Conservation (phyloP, 2,113 vertebrate species). For the Hepsetus odoe region DNA sequence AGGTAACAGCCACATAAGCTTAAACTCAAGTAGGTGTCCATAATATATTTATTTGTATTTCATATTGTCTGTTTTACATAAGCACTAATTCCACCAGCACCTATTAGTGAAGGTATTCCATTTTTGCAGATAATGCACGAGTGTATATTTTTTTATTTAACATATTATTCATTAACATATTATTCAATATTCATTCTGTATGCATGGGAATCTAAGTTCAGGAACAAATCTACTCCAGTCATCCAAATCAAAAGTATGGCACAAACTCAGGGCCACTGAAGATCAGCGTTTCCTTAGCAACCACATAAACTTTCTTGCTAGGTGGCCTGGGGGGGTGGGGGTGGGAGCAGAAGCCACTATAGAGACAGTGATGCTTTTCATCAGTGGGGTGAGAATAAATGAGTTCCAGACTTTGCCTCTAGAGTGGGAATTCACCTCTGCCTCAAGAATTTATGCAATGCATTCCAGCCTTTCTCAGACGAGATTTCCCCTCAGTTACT, state of each 20-base stretch:
- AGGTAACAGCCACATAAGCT: no score
- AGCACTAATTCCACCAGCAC: no score
- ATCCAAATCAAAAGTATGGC: constrained; percentile 14
- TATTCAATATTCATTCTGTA: neutral
- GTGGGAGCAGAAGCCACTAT: constrained; percentile 4
- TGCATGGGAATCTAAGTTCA: neutral
- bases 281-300: constrained; percentile 32
- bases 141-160: no score
- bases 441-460: constrained; percentile 8
- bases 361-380: constrained; percentile 29
- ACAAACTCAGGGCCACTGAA: neutral
- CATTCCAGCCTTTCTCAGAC: constrained; percentile 5
- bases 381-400: constrained; percentile 31
- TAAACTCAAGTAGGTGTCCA: no score
- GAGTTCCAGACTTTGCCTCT: constrained; percentile 37
- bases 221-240: neutral
- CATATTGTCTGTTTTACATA: no score
- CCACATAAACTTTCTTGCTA: constrained; percentile 42
- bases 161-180: no score
- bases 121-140: no score
- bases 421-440: constrained; percentile 30
- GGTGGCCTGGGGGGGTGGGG: neutral
- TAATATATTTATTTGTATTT: no score
- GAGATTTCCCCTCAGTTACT: neutral
- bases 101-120: no score